phyloP scores from a whole-genome alignment of 2,888 invertebrate genomes.

The Andricus curvator region DNA sequence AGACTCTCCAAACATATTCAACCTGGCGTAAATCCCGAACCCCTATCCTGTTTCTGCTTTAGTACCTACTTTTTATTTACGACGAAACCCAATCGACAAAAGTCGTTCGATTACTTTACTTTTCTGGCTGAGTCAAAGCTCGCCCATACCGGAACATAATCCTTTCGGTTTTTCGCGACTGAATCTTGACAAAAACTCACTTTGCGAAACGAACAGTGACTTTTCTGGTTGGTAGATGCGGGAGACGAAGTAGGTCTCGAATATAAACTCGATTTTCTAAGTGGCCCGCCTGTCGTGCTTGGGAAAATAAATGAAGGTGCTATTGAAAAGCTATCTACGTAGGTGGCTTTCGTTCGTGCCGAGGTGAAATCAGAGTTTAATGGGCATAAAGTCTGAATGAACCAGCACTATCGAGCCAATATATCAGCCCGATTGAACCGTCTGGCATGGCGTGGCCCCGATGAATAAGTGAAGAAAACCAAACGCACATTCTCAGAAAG shows the following conservation, averaged over 20 bases:
- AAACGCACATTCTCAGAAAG: conserved; percentile 44
- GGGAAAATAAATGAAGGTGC: conserved; percentile 65
- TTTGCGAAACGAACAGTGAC: conserved; percentile 38
- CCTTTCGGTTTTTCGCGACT: background rate
- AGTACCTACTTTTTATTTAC: conserved; percentile 34
- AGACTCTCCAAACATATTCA: background rate
- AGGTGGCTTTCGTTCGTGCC: conserved; percentile 63
- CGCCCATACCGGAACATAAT: background rate
- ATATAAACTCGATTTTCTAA: conserved; percentile 55
- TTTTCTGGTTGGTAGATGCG: conserved; percentile 35
- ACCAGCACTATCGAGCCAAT: conserved; percentile 63
- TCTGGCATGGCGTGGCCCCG: conserved; percentile 46
- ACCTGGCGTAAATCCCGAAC: background rate
- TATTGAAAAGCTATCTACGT: conserved; percentile 68
- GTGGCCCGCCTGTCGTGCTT: conserved; percentile 53
- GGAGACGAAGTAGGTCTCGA: conserved; percentile 45
- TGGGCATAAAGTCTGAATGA: conserved; percentile 68
- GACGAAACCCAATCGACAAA: conserved; percentile 5
- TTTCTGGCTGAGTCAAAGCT: background rate
- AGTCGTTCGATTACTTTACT: conserved; percentile 12
- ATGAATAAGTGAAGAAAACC: conserved; percentile 57
- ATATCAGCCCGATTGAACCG: conserved; percentile 61
- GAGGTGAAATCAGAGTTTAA: conserved; percentile 66
- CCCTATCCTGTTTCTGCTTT: conserved; percentile 1
- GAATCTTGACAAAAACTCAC: conserved; percentile 12